Base-by-base conservation (phyloP, 2,797 vertebrate genomes). In the Anguilla obscura region DNA sequence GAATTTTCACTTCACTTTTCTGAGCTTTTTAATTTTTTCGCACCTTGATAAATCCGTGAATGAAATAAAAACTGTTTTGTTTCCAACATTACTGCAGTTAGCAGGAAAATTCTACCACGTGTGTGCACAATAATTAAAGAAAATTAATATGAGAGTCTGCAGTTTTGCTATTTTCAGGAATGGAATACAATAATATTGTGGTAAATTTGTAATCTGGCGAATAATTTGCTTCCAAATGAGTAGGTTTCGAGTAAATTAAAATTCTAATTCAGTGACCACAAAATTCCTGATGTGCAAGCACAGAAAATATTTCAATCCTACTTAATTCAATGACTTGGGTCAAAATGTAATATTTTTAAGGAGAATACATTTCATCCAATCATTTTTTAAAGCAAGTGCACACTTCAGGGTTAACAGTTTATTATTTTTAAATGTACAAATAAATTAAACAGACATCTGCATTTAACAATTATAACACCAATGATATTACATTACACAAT, bases 401-500 rank as follows among this genome's bases (percentile, higher is more conserved):
- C 79, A 16, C 40, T 56, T 87, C 66, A 14, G 40, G 82, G 74
- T 54, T 71, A 85, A 74, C n/a, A 71, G 45, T 88, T 88, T 88
- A 88, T 88, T 88, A 50, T 50, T 82, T 82, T 48, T 48, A 50
- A 82, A 82, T 48, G 79, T 82, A 50, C 74, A 82, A 85, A 85
- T 54, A 74, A 88, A 85, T 74, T 74, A 88, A 87, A 69, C 56
- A 84, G 66, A 71, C 63, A 74, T 45, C 48, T 84, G 40, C 60
- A 85, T 74, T 56, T 30, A 88, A 84, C 63, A 84, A 50, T 24
- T 80, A 10, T 66, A 87, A 87, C n/a, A 84, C 24, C 52, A 16
- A 58, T 58, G 33, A 85, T 85, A 30, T 56, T 45, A 56, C 82
- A 84, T 45, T 56, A 88, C 87, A 85, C 79, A 21, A 58, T 54